Evolutionary conservation across 35 echinoderm and acorn worm species (phyloP).

Genomic region (Hemicentrotus pulcherrimus): DNA sequence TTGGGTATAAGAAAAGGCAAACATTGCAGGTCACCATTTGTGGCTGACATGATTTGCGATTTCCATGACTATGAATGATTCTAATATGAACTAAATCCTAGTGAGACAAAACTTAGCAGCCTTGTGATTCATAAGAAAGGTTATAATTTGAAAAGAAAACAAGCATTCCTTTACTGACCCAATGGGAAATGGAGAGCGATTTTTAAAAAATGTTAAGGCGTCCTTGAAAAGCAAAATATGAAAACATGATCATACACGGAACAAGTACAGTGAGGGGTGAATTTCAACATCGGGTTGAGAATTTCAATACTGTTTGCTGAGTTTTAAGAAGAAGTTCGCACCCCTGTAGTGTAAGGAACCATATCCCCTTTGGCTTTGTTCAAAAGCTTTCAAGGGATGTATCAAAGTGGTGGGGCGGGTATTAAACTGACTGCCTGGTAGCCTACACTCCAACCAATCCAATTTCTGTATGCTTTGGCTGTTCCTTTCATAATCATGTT

Average conservation of each 20-base stretch:
- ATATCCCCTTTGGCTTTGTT: not conserved
- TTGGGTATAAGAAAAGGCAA: not conserved
- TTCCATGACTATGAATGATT: not conserved
- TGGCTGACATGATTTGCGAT: not conserved
- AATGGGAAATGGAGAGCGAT: not conserved
- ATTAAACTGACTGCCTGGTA: not conserved
- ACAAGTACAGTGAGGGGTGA: not conserved
- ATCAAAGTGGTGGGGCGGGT: not conserved
- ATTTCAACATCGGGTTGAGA: not conserved
- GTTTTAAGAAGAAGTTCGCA: not conserved
- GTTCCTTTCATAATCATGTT: not conserved
- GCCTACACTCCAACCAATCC: not conserved
- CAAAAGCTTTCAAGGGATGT: not conserved
- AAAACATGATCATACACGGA: not conserved
- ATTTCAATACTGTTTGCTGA: not conserved
- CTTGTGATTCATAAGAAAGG: not conserved
- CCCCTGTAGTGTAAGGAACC: not conserved
- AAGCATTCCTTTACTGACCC: not conserved
- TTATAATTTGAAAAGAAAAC: not conserved
- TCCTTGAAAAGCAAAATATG: not conserved
- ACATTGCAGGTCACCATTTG: not conserved
- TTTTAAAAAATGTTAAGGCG: not conserved
- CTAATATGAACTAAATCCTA: not conserved
- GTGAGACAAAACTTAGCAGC: not conserved
- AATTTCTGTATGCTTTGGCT: not conserved